Conservation (phyloP, 2,888 invertebrate genomes). For the Linnaemya vulpina region DNA sequence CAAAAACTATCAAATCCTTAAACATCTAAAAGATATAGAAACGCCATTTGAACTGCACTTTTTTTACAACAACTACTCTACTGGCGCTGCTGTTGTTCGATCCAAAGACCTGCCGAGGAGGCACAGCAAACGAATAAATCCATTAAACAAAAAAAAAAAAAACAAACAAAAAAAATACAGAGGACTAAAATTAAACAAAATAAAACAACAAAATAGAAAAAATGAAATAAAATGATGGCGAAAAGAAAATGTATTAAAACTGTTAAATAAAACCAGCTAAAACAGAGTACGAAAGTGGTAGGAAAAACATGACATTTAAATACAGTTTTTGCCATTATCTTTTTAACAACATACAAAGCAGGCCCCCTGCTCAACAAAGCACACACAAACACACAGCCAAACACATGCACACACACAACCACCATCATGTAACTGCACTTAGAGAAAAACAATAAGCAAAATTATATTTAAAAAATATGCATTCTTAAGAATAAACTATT, state of each 20-base stretch:
- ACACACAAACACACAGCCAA: neutral
- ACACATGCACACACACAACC: neutral
- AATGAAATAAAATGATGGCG: neutral
- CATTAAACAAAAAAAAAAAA: constrained; percentile 24
- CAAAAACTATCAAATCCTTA: no score
- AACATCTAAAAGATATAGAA: constrained; percentile 53
- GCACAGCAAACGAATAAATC: constrained; percentile 51
- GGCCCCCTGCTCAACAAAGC: constrained; percentile 10
- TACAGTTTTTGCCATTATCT: constrained; percentile 60
- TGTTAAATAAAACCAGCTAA: constrained; percentile 37
- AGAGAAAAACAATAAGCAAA: neutral
- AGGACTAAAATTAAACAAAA: neutral
- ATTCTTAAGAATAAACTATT: no score
- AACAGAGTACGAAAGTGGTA: constrained; percentile 20
- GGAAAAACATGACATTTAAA: constrained; percentile 62
- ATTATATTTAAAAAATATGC: neutral
- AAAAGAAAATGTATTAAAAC: constrained; percentile 15
- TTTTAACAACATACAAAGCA: constrained; percentile 27
- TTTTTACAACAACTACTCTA: constrained; percentile 21
- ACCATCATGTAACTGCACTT: constrained; percentile 3
- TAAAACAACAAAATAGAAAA: constrained; percentile 14
- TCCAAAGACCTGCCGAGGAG: neutral
- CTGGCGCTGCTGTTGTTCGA: constrained; percentile 1
- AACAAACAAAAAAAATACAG: constrained; percentile 16
- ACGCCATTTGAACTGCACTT: constrained; percentile 36